A percentile compares a stretch with the other conserved stretches of the same genome.
These are phyloP conservation scores for Neoniphon sammara DNA, from an alignment of 2,797 vertebrate genomes.

Conservation along the genomic window DNA sequence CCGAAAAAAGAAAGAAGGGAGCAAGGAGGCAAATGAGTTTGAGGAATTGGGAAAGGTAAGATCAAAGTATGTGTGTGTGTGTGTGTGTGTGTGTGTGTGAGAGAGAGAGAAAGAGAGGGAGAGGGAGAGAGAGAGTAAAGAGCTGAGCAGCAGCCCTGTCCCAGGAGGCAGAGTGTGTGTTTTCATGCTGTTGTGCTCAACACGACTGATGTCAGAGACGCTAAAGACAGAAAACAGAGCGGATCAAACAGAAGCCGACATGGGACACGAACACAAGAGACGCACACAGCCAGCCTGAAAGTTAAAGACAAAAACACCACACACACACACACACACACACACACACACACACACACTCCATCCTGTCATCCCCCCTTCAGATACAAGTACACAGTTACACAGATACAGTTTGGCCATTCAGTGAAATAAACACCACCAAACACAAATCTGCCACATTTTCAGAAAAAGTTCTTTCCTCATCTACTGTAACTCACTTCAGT, in stretches of 20 bases:
- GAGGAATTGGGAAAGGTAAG: conserved; percentile 36
- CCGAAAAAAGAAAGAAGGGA: conserved; percentile 5
- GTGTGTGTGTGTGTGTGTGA: neutral
- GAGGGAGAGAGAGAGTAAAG: too few species aligned
- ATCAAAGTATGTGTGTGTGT: neutral
- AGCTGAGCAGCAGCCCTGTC: conserved; percentile 36
- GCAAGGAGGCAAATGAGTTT: conserved; percentile 31
- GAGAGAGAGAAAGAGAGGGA: neutral
- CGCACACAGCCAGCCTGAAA: conserved; percentile 29
- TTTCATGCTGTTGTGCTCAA: conserved; percentile 65
- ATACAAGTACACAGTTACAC: too few species aligned
- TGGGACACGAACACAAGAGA: conserved; percentile 50
- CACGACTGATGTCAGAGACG: conserved; percentile 23
- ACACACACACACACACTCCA: neutral
- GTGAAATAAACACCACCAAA: too few species aligned
- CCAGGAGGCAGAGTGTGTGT: conserved; percentile 48
- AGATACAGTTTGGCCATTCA: too few species aligned
- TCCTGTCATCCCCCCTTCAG: neutral
- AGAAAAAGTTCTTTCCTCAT: too few species aligned
- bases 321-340: conserved; percentile 12
- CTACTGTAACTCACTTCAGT: too few species aligned
- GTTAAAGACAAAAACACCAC: conserved; percentile 14
- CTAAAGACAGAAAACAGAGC: conserved; percentile 52
- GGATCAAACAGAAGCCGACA: conserved; percentile 61
- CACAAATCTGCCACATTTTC: too few species aligned